Conservation (phyloP, 2,797 vertebrate species). For the Masticophis lateralis region DNA sequence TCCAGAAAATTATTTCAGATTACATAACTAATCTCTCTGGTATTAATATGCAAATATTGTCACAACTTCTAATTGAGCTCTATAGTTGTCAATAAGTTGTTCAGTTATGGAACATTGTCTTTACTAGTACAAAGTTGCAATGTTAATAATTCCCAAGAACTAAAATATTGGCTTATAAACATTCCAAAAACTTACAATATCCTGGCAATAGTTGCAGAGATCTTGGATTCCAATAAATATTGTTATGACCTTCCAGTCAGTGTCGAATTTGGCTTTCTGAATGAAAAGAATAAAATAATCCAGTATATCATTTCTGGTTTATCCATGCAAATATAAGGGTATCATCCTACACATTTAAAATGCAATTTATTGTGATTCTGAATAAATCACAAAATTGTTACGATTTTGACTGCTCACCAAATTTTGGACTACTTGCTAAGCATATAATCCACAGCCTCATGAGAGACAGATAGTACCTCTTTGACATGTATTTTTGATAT, state of each 20-base stretch:
- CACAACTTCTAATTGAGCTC: not conserved
- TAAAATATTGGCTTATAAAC: not conserved
- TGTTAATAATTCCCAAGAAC: not conserved
- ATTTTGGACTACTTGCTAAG: not conserved
- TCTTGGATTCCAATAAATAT: slow-evolving; percentile 84
- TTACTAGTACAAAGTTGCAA: not conserved
- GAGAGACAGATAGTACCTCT: not conserved
- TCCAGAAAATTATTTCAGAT: not conserved
- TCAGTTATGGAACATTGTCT: not conserved
- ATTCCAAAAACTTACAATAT: slow-evolving; percentile 76
- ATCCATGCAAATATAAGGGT: not conserved
- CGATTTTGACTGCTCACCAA: not conserved
- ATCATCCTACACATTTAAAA: not conserved
- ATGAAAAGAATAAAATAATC: slow-evolving; percentile 36
- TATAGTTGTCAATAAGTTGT: not conserved
- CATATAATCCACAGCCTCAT: not conserved
- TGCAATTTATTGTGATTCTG: not conserved
- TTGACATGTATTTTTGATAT: not conserved
- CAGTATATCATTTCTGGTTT: not conserved
- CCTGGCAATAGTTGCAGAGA: slow-evolving; percentile 84
- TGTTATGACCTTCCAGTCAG: slow-evolving; percentile 93
- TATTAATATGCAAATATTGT: not conserved
- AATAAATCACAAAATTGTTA: not conserved
- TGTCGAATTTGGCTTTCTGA: slow-evolving; percentile 81
- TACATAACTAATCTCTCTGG: not conserved